These are phyloP conservation scores for Gasterosteus aculeatus DNA, from an alignment of 2,113 vertebrate species.

Conservation along the genomic window DNA sequence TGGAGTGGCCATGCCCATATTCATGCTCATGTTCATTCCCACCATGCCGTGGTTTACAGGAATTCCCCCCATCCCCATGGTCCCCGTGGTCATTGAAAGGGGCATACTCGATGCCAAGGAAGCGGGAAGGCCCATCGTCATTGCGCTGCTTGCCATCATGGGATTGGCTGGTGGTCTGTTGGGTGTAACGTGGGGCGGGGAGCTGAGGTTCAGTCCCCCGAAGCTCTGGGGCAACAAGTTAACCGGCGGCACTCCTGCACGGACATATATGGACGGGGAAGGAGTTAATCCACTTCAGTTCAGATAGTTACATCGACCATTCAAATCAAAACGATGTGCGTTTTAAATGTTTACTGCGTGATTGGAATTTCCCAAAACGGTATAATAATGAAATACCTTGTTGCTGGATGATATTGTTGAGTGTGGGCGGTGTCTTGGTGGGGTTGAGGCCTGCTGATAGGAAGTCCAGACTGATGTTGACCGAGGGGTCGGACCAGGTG, in stretches of 20 bases:
- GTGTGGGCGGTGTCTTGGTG: constrained; percentile 91
- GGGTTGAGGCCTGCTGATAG: constrained; percentile 93
- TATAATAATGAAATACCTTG: constrained; percentile 83
- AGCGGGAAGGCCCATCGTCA: constrained; percentile 78
- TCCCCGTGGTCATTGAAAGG: constrained; percentile 84
- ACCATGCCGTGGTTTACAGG: constrained; percentile 88
- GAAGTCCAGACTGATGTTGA: constrained; percentile 99
- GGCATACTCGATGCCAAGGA: constrained; percentile 66
- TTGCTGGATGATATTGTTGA: constrained; percentile 95
- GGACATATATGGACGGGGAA: constrained; percentile 27
- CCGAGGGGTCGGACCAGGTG: constrained; percentile 98
- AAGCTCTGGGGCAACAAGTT: constrained; percentile 91
- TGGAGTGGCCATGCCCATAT: constrained; percentile 84
- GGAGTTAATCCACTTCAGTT: constrained; percentile 4
- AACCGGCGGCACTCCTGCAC: constrained; percentile 88
- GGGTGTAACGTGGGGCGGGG: constrained; percentile 82
- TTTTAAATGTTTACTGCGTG: neutral
- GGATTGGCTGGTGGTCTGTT: constrained; percentile 82
- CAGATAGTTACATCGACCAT: neutral
- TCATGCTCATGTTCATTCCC: constrained; percentile 87
- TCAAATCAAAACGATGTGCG: neutral
- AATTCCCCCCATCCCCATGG: constrained; percentile 80
- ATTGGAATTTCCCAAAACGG: neutral
- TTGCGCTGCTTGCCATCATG: constrained; percentile 81
- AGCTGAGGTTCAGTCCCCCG: constrained; percentile 88